Base-by-base conservation (phyloP, 2,797 vertebrate genomes). In the Ambastaia sidthimunki region DNA sequence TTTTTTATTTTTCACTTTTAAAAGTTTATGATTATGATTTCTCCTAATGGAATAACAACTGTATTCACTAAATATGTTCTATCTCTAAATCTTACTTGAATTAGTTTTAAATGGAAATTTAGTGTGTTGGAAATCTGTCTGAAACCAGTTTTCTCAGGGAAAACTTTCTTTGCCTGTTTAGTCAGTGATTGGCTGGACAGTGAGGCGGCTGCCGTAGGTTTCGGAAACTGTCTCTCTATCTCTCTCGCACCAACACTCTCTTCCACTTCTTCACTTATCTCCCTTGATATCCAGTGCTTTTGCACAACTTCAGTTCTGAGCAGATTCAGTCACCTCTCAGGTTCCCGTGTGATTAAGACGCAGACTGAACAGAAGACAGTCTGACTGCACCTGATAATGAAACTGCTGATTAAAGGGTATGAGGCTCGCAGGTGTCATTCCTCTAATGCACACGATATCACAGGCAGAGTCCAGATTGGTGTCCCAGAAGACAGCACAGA, bases 331-430 rank as follows among this genome's bases (percentile, higher is more conserved):
- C 28, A 21, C 25, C 72, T 50, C 44, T 74, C 25, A 50, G 66
- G n/a, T 77, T 70, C 41, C 66, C 65, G 4, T 67, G 74, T 28
- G 21, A 76, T 67, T 44, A 11, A 31, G 50, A 66, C 11, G n/a
- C 11, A 47, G 37, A 16, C 18, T 68, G 48, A 68, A 19, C 74
- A 68, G 63, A 18, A 48, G 23, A 23, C 23, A 16, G 52, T 60
- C 41, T 70, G 44, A 52, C 67, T 52, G 16, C 25, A 62, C 41
- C 57, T 71, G 55, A 71, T 71, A 70, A 70, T 78, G 28, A 55
- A 62, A 55, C 54, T 78, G 25, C 76, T 78, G 41, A 77, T 77
- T 34, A 71, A 50, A 78, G 41, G n/a, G 70, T 69, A n/a, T 37
- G 55, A 70, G 44, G 15, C 54, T 60, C 3, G 18, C 55, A 78